These are phyloP conservation scores for Theropithecus gelada DNA, from an alignment of 2,113 vertebrate genomes.

Conservation along the genomic window DNA sequence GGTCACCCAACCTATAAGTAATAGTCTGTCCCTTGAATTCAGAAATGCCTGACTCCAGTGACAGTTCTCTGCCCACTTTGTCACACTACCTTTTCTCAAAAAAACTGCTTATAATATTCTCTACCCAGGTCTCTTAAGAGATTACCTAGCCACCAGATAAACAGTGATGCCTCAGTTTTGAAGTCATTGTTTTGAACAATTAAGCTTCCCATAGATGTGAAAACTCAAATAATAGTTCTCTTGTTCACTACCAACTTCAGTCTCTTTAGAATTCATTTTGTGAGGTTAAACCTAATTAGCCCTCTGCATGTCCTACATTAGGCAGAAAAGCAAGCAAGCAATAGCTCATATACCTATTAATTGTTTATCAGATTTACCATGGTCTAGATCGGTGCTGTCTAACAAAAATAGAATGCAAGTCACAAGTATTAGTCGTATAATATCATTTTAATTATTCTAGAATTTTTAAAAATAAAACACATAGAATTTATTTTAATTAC, in stretches of 20 bases:
- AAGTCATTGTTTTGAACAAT: not conserved
- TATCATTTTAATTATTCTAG: not conserved
- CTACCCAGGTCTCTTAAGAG: not conserved
- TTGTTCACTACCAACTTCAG: not conserved
- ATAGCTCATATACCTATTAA: not conserved
- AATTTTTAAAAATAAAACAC: not conserved
- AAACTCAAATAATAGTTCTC: not conserved
- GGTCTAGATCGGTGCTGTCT: not conserved
- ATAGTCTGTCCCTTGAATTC: not conserved
- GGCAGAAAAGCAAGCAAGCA: not conserved
- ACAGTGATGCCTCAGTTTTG: not conserved
- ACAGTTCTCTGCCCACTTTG: not conserved
- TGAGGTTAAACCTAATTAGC: not conserved
- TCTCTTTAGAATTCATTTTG: not conserved
- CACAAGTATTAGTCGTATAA: not conserved
- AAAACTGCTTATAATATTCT: not conserved
- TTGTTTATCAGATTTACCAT: not conserved
- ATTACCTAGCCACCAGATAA: not conserved
- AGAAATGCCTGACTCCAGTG: not conserved
- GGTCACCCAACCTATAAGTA: not conserved
- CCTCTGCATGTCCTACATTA: not conserved
- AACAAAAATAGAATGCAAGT: not conserved
- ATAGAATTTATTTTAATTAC: constrained; percentile 1
- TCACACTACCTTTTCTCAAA: not conserved
- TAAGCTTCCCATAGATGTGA: not conserved